Evolutionary conservation across 2,888 invertebrate species (phyloP).

Genomic region (Drosophila imparisetae): DNA sequence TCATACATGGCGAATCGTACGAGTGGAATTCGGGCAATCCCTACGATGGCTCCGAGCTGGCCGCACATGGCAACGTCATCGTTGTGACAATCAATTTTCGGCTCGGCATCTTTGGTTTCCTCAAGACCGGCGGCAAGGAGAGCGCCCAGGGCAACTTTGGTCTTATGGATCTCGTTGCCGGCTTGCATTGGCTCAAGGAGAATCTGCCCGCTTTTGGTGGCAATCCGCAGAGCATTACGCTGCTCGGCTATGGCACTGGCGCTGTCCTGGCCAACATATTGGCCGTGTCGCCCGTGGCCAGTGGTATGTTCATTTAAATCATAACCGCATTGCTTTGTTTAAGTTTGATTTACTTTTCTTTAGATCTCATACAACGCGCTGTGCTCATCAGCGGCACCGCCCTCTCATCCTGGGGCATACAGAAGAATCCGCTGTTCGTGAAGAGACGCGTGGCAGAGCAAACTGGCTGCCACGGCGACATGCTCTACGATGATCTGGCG

Average conservation of each 20-base stretch:
- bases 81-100: slow-evolving; percentile 97
- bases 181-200: slow-evolving; percentile 97
- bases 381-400: slow-evolving; percentile 96
- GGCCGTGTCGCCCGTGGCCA: slow-evolving; percentile 96
- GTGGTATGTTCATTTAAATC: slow-evolving; percentile 87
- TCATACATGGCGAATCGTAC: slow-evolving; percentile 97
- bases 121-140: slow-evolving; percentile 95
- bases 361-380: slow-evolving; percentile 94
- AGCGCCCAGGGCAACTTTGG: slow-evolving; percentile 96
- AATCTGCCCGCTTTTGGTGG: slow-evolving; percentile 98
- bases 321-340: not conserved
- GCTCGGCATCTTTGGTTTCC: slow-evolving; percentile 94
- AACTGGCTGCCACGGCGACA: slow-evolving; percentile 93
- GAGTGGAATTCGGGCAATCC: slow-evolving; percentile 99
- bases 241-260: slow-evolving; percentile 98
- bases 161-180: slow-evolving; percentile 96
- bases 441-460: slow-evolving; percentile 93
- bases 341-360: not conserved
- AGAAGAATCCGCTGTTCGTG: slow-evolving; percentile 92
- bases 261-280: slow-evolving; percentile 98
- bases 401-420: slow-evolving; percentile 95
- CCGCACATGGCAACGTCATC: slow-evolving; percentile 95
- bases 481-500: slow-evolving; percentile 92
- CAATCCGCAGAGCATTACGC: slow-evolving; percentile 95
- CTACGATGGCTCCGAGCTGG: slow-evolving; percentile 97